Base-by-base conservation (phyloP, 2,888 invertebrate species). In the Thymelicus lineola region DNA sequence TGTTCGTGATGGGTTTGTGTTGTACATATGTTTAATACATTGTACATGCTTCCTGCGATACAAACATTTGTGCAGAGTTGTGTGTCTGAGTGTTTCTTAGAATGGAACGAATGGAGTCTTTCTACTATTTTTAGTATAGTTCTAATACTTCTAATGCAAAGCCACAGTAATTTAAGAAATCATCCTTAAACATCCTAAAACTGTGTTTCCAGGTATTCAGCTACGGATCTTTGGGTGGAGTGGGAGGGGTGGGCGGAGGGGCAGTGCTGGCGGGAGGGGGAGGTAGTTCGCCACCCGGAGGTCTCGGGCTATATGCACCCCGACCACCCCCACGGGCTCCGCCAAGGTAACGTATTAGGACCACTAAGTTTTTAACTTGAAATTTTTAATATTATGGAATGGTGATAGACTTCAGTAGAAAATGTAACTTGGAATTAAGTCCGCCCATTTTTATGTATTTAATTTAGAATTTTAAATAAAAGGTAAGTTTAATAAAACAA, bases 181-280 rank as follows among this genome's bases (percentile, higher is more conserved):
- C 1, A 42, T 42, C 12, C 42, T 12, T 53, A 53, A 5, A 53
- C 20, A 53, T n/a, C n/a, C n/a, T n/a, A 50, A 1, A 4, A 53
- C 20, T 53, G 0, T 28, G 3, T 9, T 36, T 5, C 14, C 95
- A 98, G 98, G 96, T 99, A 82, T 98, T 98, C 94, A 96, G 97
- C 84, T 97, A 98, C 84, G 97, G 96, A 79, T 83, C 88, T 0
- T 76, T 89, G 61, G 84, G 93, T n/a, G 96, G 97, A 17, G 79
- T 90, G 36, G 96, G 97, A 42, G 96, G 97, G 46, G 76, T 81
- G 55, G 94, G 93, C 15, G 96, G 97, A 17, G 79, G 82, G 6
- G 79, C 82, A 12, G 81, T 80, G 50, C 79, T 84, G 55, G 80
- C 82, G 6, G 86, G 86, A 0, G 89, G 86, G 0, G 88, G 89